phyloP scores from a whole-genome alignment of 2,797 vertebrate genomes.

The Oreortyx pictus region DNA sequence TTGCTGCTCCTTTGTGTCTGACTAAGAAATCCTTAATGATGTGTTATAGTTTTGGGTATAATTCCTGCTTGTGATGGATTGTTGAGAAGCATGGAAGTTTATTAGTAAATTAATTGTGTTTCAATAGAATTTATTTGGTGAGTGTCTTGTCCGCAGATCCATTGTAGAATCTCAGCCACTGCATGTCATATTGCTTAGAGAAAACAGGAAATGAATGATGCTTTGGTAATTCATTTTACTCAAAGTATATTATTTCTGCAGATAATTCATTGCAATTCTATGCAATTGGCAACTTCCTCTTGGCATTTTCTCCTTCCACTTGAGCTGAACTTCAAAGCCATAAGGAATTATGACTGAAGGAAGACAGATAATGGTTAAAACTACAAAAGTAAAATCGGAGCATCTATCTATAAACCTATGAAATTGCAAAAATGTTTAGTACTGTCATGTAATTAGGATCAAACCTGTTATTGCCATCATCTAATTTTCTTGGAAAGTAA shows the following conservation, averaged over 20 bases:
- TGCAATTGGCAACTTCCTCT: background rate
- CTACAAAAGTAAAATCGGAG: background rate
- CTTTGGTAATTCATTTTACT: conserved; percentile 28
- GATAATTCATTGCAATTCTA: background rate
- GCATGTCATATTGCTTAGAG: background rate
- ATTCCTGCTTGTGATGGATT: conserved; percentile 54
- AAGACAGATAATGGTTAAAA: background rate
- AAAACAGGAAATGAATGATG: background rate
- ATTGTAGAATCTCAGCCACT: background rate
- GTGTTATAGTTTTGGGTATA: conserved; percentile 34
- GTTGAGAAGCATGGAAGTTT: conserved; percentile 53
- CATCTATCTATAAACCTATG: background rate
- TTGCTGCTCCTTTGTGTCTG: background rate
- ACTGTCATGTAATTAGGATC: background rate
- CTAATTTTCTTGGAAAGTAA: background rate
- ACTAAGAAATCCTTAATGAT: conserved; percentile 14
- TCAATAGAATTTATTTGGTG: conserved; percentile 21
- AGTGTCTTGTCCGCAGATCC: background rate
- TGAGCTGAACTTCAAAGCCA: background rate
- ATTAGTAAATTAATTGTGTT: conserved; percentile 50
- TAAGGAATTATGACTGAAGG: background rate
- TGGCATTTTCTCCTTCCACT: background rate
- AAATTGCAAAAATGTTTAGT: background rate
- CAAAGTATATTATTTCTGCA: background rate
- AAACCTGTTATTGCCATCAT: fast-evolving